Evolutionary conservation across 2,888 invertebrate genomes (phyloP), one percentile per base, ranked within the genome.

Genomic region (Tachina lurida): DNA sequence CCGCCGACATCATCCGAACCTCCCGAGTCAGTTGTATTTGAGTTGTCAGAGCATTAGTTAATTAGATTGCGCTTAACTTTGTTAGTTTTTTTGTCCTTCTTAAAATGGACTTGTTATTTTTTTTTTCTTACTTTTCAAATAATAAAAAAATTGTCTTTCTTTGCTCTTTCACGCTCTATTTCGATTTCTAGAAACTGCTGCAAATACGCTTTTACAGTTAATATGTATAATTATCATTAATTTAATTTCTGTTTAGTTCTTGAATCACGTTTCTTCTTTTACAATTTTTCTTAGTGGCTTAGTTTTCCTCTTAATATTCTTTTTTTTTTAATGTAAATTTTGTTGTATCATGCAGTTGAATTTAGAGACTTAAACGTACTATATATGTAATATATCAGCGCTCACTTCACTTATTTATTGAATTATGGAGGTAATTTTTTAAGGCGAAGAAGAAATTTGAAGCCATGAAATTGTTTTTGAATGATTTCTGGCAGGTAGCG

Each of bases 11-110:
- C 90, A 89, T 90, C 92, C 90, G 91, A 91, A 89, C 92, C 92
- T 90, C 92, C 92, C 88, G 93, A 93, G 93, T 93, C 93, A 93
- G 93, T 93, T 92, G 91, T 92, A 91, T 93, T 93, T 92, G 92
- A 93, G 91, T 92, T 93, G 91, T 93, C 93, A 91, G 92, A 93
- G 91, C 92, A 92, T 89, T 92, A 92, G 92, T 87, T 87, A 84
- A 47, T 87, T 87, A 87, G 84, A 84, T 85, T 65, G 80, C 76
- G 74, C 81, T 86, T 73, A 73, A 58, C 80, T 83, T 71, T 79
- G 84, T 86, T 71, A 87, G 65, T 86, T 87, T 87, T 67, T 87
- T 71, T 84, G 71, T 79, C 76, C 78, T 67, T 87, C 73, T 71
- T 79, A 84, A 47, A 41, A 73, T 10, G 47, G 31, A 54, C 49